These are phyloP conservation scores for Aleiodes leptofemur DNA, from an alignment of 2,888 invertebrate species.

Conservation along the genomic window DNA sequence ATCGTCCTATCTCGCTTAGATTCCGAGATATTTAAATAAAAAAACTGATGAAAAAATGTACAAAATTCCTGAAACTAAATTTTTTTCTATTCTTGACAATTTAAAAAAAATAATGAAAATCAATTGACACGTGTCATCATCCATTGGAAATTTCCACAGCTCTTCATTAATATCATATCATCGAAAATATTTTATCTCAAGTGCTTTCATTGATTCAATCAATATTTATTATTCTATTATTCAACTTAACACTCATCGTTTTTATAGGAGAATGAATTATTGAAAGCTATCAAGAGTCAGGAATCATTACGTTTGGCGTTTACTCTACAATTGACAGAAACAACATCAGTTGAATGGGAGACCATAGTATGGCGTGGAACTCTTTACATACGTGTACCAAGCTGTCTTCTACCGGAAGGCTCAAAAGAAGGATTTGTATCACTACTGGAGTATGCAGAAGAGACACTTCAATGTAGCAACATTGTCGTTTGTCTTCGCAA, in stretches of 20 bases:
- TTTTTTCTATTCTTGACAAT: too few relatives aligned
- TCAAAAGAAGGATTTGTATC: constrained; percentile 97
- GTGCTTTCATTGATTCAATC: too few relatives aligned
- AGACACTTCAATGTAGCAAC: constrained; percentile 88
- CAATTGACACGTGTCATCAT: too few relatives aligned
- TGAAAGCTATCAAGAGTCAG: constrained; percentile 82
- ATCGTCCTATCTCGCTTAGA: too few relatives aligned
- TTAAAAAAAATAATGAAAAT: too few relatives aligned
- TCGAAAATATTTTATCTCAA: too few relatives aligned
- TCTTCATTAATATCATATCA: too few relatives aligned
- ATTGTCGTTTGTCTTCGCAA: constrained; percentile 89
- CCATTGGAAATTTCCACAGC: neutral
- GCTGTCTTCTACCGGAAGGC: constrained; percentile 90
- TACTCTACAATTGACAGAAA: constrained; percentile 86
- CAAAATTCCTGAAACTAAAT: too few relatives aligned
- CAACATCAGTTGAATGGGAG: constrained; percentile 89
- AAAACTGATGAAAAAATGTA: too few relatives aligned
- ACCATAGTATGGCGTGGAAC: constrained; percentile 86
- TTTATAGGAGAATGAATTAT: constrained; percentile 76
- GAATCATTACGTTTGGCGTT: constrained; percentile 85
- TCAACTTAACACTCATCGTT: neutral
- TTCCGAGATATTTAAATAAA: too few relatives aligned
- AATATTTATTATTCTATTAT: too few relatives aligned
- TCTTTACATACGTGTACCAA: constrained; percentile 93
- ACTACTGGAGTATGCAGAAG: constrained; percentile 96